phyloP scores from a whole-genome alignment of 2,113 vertebrate species.

The Symphodus melops region DNA sequence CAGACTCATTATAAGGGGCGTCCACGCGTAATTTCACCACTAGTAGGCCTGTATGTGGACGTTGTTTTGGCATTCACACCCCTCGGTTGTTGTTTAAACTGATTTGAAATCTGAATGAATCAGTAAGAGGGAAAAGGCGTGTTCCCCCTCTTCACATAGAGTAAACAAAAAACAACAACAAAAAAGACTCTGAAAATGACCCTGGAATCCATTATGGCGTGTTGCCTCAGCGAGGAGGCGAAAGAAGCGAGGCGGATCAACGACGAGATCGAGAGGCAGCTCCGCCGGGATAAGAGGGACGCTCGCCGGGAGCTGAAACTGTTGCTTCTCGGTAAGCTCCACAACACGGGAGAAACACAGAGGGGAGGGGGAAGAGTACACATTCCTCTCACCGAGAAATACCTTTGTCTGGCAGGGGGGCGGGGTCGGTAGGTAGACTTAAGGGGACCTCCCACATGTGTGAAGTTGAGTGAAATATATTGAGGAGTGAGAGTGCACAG shows the following conservation, averaged over 20 bases:
- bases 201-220: constrained; percentile 94
- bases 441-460: constrained; percentile 51
- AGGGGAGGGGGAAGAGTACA: not conserved
- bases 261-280: constrained; percentile 95
- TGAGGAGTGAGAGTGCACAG: constrained; percentile 57
- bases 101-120: constrained; percentile 65
- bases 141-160: not conserved
- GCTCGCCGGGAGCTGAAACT: constrained; percentile 92
- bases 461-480: constrained; percentile 29
- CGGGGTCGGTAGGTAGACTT: not conserved
- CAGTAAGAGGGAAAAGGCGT: constrained; percentile 44
- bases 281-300: constrained; percentile 94
- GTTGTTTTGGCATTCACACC: constrained; percentile 43
- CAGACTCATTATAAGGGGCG: constrained; percentile 49
- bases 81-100: not conserved
- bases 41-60: constrained; percentile 62
- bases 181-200: constrained; percentile 80
- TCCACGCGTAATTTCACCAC: constrained; percentile 60
- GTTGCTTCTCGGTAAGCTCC: constrained; percentile 90
- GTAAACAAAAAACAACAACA: not conserved
- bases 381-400: constrained; percentile 39
- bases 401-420: not conserved
- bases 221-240: constrained; percentile 95
- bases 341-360: not conserved
- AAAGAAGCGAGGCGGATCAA: constrained; percentile 96